Percentiles rank a stretch among this genome's conserved stretches.
Conservation (phyloP, 1,140 invertebrate genomes). For the Alviniconcha marisindica region DNA sequence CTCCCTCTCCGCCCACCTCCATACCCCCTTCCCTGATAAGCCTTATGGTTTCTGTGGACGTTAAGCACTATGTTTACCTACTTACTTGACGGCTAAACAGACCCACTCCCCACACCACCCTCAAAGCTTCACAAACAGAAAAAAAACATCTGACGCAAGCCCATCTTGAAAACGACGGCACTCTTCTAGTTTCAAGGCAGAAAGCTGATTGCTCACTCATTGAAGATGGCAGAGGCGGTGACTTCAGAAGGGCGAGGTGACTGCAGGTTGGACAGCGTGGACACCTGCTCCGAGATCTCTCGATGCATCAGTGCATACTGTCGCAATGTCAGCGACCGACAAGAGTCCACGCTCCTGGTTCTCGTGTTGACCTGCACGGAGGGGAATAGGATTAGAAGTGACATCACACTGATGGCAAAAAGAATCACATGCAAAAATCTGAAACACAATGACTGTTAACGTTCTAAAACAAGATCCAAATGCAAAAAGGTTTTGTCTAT, state of each 20-base stretch:
- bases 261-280: constrained; percentile 48
- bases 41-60: too few relatives aligned
- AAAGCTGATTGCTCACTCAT: constrained; percentile 51
- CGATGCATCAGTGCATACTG: constrained; percentile 77
- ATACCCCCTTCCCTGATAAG: too few relatives aligned
- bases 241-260: constrained; percentile 46
- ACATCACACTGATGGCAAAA: not conserved
- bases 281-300: constrained; percentile 72
- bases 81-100: too few relatives aligned
- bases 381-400: too few relatives aligned
- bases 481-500: too few relatives aligned
- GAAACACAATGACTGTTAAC: too few relatives aligned
- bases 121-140: too few relatives aligned
- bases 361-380: constrained; percentile 61
- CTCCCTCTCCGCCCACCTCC: too few relatives aligned
- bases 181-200: not conserved
- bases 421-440: too few relatives aligned
- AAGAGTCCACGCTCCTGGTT: constrained; percentile 76
- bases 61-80: too few relatives aligned
- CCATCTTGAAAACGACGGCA: not conserved
- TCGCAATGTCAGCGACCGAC: constrained; percentile 80
- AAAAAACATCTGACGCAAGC: not conserved
- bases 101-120: too few relatives aligned
- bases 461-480: not conserved
- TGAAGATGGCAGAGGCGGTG: constrained; percentile 63